Evolutionary conservation across 2,888 invertebrate species (phyloP).

Genomic region (Blastobasis lacticolella): DNA sequence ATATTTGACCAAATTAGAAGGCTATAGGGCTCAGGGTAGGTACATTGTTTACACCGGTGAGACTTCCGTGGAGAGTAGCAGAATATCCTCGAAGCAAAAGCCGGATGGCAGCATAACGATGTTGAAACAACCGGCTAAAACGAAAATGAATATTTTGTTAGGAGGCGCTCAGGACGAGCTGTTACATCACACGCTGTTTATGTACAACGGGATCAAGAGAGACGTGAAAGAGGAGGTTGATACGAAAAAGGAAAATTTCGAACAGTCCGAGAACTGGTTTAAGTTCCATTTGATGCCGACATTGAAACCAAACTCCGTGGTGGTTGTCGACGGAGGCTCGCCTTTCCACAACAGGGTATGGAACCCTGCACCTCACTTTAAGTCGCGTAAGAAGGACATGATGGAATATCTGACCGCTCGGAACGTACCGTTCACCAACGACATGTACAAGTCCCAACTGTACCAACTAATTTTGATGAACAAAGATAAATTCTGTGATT

Average conservation of each 20-base stretch:
- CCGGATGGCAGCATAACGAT: slow-evolving; percentile 24
- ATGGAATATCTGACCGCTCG: slow-evolving; percentile 26
- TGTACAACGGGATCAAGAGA: slow-evolving; percentile 25
- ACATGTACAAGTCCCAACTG: slow-evolving; percentile 27
- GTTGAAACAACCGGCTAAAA: slow-evolving; percentile 27
- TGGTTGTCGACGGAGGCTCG: slow-evolving; percentile 25
- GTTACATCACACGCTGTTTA: slow-evolving; percentile 21
- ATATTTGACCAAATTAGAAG: slow-evolving; percentile 26
- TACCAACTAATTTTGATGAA: slow-evolving; percentile 24
- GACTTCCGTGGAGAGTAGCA: slow-evolving; percentile 22
- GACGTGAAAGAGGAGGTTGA: slow-evolving; percentile 25
- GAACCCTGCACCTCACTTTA: slow-evolving; percentile 24
- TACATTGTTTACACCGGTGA: slow-evolving; percentile 27
- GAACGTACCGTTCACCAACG: slow-evolving; percentile 23
- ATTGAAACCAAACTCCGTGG: slow-evolving; percentile 24
- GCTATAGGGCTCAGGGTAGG: slow-evolving; percentile 22
- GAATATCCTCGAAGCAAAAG: slow-evolving; percentile 24
- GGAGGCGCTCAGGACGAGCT: slow-evolving; percentile 24
- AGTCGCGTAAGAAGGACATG: slow-evolving; percentile 26
- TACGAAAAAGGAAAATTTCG: slow-evolving; percentile 22
- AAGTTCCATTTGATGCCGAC: slow-evolving; percentile 24
- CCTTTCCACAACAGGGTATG: slow-evolving; percentile 24
- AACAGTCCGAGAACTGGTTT: slow-evolving; percentile 27
- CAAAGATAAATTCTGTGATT: slow-evolving; percentile 26
- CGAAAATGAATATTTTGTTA: slow-evolving; percentile 21